Percentiles rank a stretch among this genome's conserved stretches.
Conservation (phyloP, 2,797 vertebrate genomes). For the Crocodylus rhombifer region DNA sequence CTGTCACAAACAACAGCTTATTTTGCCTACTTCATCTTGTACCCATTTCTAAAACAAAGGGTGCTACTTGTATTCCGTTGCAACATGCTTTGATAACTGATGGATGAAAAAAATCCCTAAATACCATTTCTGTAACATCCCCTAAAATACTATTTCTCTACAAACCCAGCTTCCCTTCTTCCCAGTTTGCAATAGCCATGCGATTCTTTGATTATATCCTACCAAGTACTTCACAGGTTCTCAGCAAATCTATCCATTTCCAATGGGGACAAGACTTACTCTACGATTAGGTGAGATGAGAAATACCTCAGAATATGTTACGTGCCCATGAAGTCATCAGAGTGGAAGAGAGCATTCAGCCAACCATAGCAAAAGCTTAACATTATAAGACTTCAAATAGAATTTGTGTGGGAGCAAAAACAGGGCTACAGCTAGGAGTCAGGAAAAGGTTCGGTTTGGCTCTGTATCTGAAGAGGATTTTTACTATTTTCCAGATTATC, state of each 20-base stretch:
- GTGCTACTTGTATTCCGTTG: background rate
- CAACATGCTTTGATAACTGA: background rate
- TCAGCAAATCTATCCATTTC: conserved; percentile 73
- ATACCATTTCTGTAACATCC: conserved; percentile 18
- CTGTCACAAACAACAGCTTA: background rate
- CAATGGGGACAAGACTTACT: conserved; percentile 64
- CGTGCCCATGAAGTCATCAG: conserved; percentile 52
- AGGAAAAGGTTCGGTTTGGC: conserved; percentile 48
- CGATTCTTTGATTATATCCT: conserved; percentile 64
- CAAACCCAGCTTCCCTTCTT: conserved; percentile 61
- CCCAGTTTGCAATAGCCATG: conserved; percentile 63
- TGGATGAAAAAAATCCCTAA: conserved; percentile 35
- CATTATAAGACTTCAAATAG: conserved; percentile 24
- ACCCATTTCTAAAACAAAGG: background rate
- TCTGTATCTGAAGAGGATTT: conserved; percentile 17
- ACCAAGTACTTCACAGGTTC: conserved; percentile 74
- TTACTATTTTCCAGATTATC: background rate
- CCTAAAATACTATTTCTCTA: background rate
- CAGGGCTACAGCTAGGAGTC: conserved; percentile 13
- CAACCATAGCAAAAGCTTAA: conserved; percentile 53
- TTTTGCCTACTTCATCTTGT: background rate
- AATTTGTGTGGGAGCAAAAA: conserved; percentile 50
- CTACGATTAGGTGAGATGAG: conserved; percentile 52
- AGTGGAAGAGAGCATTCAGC: conserved; percentile 50
- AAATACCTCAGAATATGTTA: conserved; percentile 63